Conservation (phyloP, 2,797 vertebrate genomes). For the Sebastes trivittatus region DNA sequence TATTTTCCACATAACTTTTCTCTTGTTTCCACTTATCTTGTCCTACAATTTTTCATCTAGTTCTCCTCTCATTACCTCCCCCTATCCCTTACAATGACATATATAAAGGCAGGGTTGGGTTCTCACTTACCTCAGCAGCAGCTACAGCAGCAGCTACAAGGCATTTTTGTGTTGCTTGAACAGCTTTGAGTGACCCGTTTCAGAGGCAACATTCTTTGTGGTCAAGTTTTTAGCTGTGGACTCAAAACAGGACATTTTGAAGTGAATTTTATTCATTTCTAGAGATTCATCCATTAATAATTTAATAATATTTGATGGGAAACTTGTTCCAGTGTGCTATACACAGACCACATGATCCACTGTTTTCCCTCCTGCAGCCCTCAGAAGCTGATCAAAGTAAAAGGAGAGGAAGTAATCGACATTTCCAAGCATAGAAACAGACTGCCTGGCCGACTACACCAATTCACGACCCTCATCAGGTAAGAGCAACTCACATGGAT, state of each 20-base stretch:
- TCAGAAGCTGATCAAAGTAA: not conserved
- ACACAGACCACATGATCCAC: not conserved
- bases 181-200: not conserved
- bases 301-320: not conserved
- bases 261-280: not conserved
- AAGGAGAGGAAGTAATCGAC: slow-evolving; percentile 64
- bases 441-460: slow-evolving; percentile 84
- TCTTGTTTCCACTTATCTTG: not conserved
- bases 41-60: not conserved
- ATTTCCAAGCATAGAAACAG: slow-evolving; percentile 70
- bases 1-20: not conserved
- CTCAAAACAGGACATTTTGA: not conserved
- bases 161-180: too few species aligned
- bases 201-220: not conserved
- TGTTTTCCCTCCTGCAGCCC: slow-evolving; percentile 51
- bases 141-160: not conserved
- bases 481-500: slow-evolving; percentile 52
- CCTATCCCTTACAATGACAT: not conserved
- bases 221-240: not conserved
- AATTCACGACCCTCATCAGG: slow-evolving; percentile 90
- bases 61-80: not conserved
- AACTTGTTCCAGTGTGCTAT: not conserved
- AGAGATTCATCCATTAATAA: not conserved
- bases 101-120: not conserved
- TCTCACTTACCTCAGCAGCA: not conserved